A percentile compares a stretch with the other conserved stretches of the same genome.
Conservation (phyloP, 2,113 vertebrate genomes). For the Hemicordylus capensis region DNA sequence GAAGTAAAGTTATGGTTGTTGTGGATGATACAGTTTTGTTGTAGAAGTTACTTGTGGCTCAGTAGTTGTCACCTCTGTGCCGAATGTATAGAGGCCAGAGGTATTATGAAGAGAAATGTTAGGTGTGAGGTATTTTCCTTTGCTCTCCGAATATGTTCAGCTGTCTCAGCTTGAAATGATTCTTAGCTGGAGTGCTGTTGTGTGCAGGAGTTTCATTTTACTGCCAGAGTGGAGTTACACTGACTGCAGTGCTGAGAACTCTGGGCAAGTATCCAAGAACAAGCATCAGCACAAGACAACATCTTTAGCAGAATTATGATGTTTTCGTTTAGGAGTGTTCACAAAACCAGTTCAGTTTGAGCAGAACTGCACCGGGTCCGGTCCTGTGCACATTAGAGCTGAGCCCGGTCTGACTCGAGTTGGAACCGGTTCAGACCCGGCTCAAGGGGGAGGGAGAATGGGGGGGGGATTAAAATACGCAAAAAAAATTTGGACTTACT, state of each 20-base stretch:
- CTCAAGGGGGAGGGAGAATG: too few species aligned
- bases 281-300: neutral
- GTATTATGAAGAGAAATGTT: neutral
- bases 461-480: too few species aligned
- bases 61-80: neutral
- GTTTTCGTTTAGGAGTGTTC: too few species aligned
- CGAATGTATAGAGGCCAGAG: neutral
- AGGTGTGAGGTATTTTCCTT: neutral
- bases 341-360: too few species aligned
- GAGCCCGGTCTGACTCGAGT: too few species aligned
- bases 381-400: too few species aligned
- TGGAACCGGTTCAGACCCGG: too few species aligned
- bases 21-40: neutral
- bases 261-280: neutral
- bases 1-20: neutral
- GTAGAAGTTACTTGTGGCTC: neutral
- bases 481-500: too few species aligned
- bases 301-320: too few species aligned
- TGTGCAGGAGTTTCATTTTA: neutral
- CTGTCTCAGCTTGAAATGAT: neutral
- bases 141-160: neutral
- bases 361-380: too few species aligned
- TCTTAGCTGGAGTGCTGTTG: neutral
- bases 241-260: neutral
- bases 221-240: neutral